A percentile compares a stretch with the other conserved stretches of the same genome.
Evolutionary conservation across 2,797 vertebrate species (phyloP).

Genomic region (Acrossocheilus fasciatus): DNA sequence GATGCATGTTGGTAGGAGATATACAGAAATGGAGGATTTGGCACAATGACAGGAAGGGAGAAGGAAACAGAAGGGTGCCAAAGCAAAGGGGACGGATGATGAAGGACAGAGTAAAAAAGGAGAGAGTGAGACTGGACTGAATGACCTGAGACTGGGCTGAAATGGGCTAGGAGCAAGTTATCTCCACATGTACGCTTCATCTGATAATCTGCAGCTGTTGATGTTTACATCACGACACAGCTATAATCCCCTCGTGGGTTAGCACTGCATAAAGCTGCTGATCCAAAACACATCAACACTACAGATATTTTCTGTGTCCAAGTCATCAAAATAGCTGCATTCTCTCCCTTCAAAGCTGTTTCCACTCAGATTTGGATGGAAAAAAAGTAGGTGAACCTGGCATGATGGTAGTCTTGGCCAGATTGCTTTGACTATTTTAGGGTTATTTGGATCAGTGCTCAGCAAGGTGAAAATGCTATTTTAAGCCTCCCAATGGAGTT

Average conservation of each 20-base stretch:
- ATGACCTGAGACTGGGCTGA: conserved; percentile 34
- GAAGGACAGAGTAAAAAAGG: conserved; percentile 41
- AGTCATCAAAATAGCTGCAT: conserved; percentile 34
- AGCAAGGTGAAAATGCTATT: conserved; percentile 58
- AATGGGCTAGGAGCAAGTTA: conserved; percentile 26
- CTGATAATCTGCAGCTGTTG: conserved; percentile 51
- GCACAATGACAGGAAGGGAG: conserved; percentile 42
- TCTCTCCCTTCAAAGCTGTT: conserved; percentile 26
- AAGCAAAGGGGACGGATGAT: conserved; percentile 41
- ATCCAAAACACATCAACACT: conserved; percentile 38
- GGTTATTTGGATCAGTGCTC: conserved; percentile 54
- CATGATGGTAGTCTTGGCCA: conserved; percentile 33
- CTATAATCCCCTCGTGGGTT: conserved; percentile 36
- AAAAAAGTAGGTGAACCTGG: conserved; percentile 53
- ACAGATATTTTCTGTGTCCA: conserved; percentile 2
- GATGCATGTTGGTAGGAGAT: conserved; percentile 6
- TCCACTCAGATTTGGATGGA: conserved; percentile 29
- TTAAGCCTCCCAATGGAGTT: conserved; percentile 51
- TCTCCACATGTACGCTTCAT: conserved; percentile 22
- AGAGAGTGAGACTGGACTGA: conserved; percentile 31
- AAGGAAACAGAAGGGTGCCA: conserved; percentile 45
- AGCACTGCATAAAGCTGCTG: conserved; percentile 35
- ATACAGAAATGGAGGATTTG: conserved; percentile 37
- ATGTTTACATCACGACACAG: conserved; percentile 48
- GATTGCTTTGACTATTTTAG: conserved; percentile 37